Base-by-base conservation (phyloP, 2,797 vertebrate genomes). In the Fistularia tabacaria region DNA sequence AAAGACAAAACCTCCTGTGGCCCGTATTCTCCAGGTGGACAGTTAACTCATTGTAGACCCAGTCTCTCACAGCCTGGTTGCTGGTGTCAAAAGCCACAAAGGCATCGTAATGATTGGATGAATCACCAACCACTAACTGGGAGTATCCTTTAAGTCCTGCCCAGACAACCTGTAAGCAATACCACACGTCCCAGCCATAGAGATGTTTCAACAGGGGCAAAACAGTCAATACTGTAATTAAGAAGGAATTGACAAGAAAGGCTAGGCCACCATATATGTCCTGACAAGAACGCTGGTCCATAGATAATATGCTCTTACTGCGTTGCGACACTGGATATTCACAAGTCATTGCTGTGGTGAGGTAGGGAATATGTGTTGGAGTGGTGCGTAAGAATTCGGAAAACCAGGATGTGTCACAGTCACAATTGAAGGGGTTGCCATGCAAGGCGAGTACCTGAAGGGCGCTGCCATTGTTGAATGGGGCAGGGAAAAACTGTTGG, bases 181-280 rank as follows among this genome's bases (percentile, higher is more conserved):
- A 95, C 93, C 93, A 95, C 51, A 94, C 64, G 64, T 94, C 92
- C 94, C 93, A 95, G 63, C 92, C 93, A 3, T 91, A 95, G 8
- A 94, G 87, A 39, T 92, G 91, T 60, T 91, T 92, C 45, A 95
- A 73, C 14, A 91, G 55, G 7, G 93, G 90, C 37, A 91, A 46
- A 8, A 64, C 52, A 10, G 89, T 90, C 50, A 90, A 81, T 0
- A 50, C 38, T 51, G 90, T 44, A 0, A 57, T 66, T 42, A 93
- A 49, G 54, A 93, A 69, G 1, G 64, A 86, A 4, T 88, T 71
- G 46, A 84, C 44, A 0, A 93, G 53, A 46, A 90, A 94, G 15
- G 82, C 76, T 15, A 89, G 38, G 51, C 88, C 79, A 1, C 93
- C 92, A 11, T 85, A 88, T 12, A 93, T 88, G 6, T 94, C 92